phyloP scores from a whole-genome alignment of 2,113 vertebrate species.

The Bettongia penicillata region DNA sequence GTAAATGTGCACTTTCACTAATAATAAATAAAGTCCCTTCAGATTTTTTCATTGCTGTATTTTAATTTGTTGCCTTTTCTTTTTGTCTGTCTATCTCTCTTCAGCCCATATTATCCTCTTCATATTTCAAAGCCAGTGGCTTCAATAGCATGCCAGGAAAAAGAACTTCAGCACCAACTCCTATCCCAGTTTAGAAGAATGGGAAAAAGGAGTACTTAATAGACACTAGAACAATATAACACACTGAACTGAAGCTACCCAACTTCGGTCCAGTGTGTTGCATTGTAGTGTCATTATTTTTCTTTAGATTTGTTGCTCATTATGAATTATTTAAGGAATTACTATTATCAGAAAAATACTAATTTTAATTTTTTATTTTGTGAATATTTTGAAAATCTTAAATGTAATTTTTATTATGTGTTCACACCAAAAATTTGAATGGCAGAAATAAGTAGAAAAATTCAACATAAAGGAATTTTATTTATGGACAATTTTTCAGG shows the following conservation, averaged over 20 bases:
- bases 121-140: constrained; percentile 14
- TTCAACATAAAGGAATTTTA: constrained; percentile 1
- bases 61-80: neutral
- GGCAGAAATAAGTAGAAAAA: constrained; percentile 12
- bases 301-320: constrained; percentile 8
- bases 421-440: constrained; percentile 13
- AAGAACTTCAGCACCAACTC: neutral
- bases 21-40: neutral
- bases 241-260: neutral
- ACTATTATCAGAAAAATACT: neutral
- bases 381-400: constrained; percentile 26
- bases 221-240: neutral
- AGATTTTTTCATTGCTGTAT: neutral
- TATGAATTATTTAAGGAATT: constrained; percentile 10
- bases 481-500: constrained; percentile 28
- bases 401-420: neutral
- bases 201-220: neutral
- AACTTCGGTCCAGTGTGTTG: constrained; percentile 7
- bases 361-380: constrained; percentile 16
- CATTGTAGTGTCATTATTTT: neutral
- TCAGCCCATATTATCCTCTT: neutral
- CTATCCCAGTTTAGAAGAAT: neutral
- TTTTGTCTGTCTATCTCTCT: neutral
- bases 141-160: constrained; percentile 10
- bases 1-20: neutral